Base-by-base conservation (phyloP, 1,140 invertebrate genomes). In the Drosophila nigromelanica region DNA sequence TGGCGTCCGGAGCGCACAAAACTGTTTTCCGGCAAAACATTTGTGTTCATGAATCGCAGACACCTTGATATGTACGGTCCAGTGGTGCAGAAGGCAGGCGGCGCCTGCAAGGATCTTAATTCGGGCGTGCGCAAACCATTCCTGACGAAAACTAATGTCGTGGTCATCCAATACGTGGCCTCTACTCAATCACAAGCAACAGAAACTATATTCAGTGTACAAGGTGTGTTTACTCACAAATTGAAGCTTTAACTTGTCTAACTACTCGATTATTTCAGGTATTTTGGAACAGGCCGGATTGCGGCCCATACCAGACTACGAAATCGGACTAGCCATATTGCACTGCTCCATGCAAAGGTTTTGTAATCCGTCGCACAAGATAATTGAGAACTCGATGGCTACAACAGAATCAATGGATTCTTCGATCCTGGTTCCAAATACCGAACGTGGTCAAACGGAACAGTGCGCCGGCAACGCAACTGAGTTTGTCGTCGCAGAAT, bases 281-380 rank as follows among this genome's bases (percentile, higher is more conserved):
- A 92, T 92, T 61, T 82, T 94, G 62, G 93, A 93, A 64, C 91
- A 74, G 35, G 92, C 92, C 59, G 92, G 91, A 2, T 93, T 93
- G 68, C 93, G 95, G 58, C 78, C 94, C 40, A 93, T 95, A 64
- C 93, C 94, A 51, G 95, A 95, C 90, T 93, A 93, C 7, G 95
- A 96, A 82, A 94, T 96, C 64, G 94, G 94, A 8, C 92, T 95
- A 43, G 94, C 95, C 15, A 93, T 95, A 64, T 80, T 95, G 11
- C 93, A 94, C 71, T 94, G 93, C 83, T 95, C 94, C 1, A 92
- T 91, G 33, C 92, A 93, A 45, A 94, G 94, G 74, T 94, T 95
- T 74, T 96, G 95, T 78, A 96, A 96, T 92, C 94, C 95, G 8
- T 73, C 83, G 15, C 94, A 93, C 63, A 93, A 92, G 69, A 92